Percentiles rank a stretch among this genome's conserved stretches.
phyloP scores from a whole-genome alignment of 2,797 vertebrate genomes.

The Propithecus perrieri region DNA sequence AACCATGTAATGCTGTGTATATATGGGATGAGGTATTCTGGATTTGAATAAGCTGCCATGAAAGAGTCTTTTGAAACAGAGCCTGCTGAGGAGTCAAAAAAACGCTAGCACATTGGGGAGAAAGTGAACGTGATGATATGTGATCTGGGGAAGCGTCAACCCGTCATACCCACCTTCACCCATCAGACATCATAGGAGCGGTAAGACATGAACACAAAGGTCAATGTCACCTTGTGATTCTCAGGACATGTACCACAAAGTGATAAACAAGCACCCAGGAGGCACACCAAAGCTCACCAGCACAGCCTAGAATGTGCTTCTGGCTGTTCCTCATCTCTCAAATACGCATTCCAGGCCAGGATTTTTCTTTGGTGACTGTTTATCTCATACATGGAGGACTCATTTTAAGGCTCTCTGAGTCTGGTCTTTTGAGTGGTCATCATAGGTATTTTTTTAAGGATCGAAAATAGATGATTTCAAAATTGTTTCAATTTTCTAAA shows the following conservation, averaged over 20 bases:
- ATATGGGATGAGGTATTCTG: neutral
- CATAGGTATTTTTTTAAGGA: neutral
- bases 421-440: neutral
- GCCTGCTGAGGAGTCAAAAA: neutral
- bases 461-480: conserved; percentile 16
- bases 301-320: neutral
- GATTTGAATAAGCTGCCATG: neutral
- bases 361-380: conserved; percentile 53
- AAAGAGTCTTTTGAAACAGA: conserved; percentile 24
- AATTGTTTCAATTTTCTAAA: conserved; percentile 40
- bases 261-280: neutral
- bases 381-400: conserved; percentile 49
- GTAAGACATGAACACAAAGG: neutral
- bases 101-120: neutral
- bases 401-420: conserved; percentile 36
- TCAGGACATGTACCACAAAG: neutral
- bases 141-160: neutral
- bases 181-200: conserved; percentile 8
- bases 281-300: neutral
- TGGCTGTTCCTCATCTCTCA: neutral
- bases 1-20: neutral
- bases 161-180: neutral
- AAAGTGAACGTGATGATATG: neutral
- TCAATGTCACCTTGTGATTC: neutral
- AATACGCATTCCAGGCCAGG: neutral